phyloP scores from a whole-genome alignment of 2,888 invertebrate species.

The Himalopsyche anomala region DNA sequence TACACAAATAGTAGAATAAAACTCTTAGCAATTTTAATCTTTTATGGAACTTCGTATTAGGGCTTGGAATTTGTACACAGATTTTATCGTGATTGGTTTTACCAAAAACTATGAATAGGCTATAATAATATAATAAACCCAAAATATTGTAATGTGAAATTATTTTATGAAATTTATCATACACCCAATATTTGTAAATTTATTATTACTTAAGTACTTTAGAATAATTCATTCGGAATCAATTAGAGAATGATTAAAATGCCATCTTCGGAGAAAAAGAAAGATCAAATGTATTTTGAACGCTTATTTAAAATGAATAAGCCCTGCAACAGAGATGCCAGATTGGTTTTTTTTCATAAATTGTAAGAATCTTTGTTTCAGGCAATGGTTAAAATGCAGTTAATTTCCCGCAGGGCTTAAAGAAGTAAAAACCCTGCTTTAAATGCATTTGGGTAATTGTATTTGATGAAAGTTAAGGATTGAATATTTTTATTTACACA shows the following conservation, averaged over 20 bases:
- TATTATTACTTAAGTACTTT: too few relatives aligned
- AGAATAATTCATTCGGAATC: not conserved
- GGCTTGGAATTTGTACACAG: too few relatives aligned
- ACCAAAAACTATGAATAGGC: too few relatives aligned
- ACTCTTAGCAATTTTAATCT: too few relatives aligned
- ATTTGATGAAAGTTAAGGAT: not conserved
- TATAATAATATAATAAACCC: too few relatives aligned
- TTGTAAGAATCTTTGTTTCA: not conserved
- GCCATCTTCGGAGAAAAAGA: not conserved
- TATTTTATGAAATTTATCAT: too few relatives aligned
- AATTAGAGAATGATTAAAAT: not conserved
- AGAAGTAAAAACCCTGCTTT: not conserved
- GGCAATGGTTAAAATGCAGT: constrained; percentile 1
- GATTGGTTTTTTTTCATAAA: not conserved
- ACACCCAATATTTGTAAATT: too few relatives aligned
- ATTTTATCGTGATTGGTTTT: too few relatives aligned
- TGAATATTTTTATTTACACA: too few relatives aligned
- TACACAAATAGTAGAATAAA: too few relatives aligned
- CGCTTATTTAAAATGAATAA: not conserved
- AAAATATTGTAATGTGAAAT: too few relatives aligned
- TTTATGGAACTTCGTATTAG: too few relatives aligned
- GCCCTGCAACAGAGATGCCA: not conserved
- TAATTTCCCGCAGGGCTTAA: constrained; percentile 2
- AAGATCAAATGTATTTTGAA: not conserved
- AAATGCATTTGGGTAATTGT: not conserved